Conservation (phyloP, 1,140 invertebrate species). For the Tetramorium simillimum region DNA sequence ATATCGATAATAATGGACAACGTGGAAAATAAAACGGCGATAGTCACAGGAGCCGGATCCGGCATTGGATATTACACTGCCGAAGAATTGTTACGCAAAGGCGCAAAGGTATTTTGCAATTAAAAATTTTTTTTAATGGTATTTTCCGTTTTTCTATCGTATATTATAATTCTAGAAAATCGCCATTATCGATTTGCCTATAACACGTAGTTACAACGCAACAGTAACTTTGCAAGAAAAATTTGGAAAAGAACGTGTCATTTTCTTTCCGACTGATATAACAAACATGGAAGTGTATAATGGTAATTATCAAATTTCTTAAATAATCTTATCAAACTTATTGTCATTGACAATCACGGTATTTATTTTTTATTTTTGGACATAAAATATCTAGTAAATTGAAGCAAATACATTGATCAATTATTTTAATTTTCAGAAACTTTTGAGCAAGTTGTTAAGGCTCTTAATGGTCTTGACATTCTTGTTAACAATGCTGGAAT, state of each 20-base stretch:
- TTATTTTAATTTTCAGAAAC: slow-evolving; percentile 71
- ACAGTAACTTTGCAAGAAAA: slow-evolving; percentile 57
- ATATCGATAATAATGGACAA: slow-evolving; percentile 6
- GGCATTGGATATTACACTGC: slow-evolving; percentile 83
- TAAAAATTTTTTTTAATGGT: neutral
- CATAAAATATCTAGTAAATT: neutral
- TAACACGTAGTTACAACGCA: neutral
- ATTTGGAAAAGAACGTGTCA: slow-evolving; percentile 76
- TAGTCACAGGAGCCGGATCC: slow-evolving; percentile 83
- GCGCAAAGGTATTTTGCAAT: slow-evolving; percentile 73
- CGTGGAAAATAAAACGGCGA: slow-evolving; percentile 81
- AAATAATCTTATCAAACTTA: neutral
- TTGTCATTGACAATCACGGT: neutral
- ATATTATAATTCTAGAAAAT: slow-evolving; percentile 31
- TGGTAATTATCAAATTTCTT: slow-evolving; percentile 5
- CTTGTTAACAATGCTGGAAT: slow-evolving; percentile 84
- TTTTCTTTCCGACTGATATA: slow-evolving; percentile 79
- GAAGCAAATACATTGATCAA: slow-evolving; percentile 48
- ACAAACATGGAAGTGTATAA: slow-evolving; percentile 62
- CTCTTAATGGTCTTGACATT: slow-evolving; percentile 81
- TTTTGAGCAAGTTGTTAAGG: slow-evolving; percentile 72
- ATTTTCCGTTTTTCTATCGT: neutral
- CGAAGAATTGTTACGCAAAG: slow-evolving; percentile 81
- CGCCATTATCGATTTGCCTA: slow-evolving; percentile 35
- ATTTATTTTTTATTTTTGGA: neutral